Evolutionary conservation across 2,888 invertebrate species (phyloP), one percentile per base, ranked within the genome.

Genomic region (Hipparchia semele): DNA sequence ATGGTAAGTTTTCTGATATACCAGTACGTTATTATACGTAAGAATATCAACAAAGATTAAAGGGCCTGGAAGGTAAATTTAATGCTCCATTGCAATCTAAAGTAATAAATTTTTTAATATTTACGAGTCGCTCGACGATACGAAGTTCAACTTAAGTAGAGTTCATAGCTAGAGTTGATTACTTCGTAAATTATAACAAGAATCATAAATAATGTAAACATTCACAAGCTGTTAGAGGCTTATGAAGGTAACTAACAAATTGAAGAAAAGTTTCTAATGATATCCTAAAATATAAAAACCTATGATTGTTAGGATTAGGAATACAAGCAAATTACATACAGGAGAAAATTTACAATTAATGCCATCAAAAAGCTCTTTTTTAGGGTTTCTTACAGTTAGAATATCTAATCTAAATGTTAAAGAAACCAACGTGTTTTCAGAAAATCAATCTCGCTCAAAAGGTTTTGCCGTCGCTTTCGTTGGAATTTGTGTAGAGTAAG

Each of bases 401-500:
- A 23, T 23, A 23, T 23, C 23, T 23, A 23, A 23, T 23, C 23
- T 23, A 61, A 62, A 9, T 46, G 46, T 56, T 10, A 46, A 70
- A 13, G 60, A 65, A 9, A 59, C 59, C 58, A 70, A 64, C 70
- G 54, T 58, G 7, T 68, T 73, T 54, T 71, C 33, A 69, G 68
- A 75, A 76, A 78, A 78, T 76, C 75, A 77, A 78, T 76, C 68
- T 76, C 73, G 67, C 71, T 72, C 51, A 69, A 75, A 75, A 75
- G 64, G 72, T 64, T 60, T 62, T 39, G 71, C 71, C 65, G 72
- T 78, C 76, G 67, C 76, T 69, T 72, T 74, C 77, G 49, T 71
- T 73, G 76, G 60, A 74, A 78, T 77, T 72, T 67, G 62, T 72
- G 75, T 75, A 74, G 51, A 77, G 72, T 74, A 73, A 66, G 75